A percentile compares a stretch with the other conserved stretches of the same genome.
Conservation (phyloP, 2,888 invertebrate species). For the Agrotis clavis region DNA sequence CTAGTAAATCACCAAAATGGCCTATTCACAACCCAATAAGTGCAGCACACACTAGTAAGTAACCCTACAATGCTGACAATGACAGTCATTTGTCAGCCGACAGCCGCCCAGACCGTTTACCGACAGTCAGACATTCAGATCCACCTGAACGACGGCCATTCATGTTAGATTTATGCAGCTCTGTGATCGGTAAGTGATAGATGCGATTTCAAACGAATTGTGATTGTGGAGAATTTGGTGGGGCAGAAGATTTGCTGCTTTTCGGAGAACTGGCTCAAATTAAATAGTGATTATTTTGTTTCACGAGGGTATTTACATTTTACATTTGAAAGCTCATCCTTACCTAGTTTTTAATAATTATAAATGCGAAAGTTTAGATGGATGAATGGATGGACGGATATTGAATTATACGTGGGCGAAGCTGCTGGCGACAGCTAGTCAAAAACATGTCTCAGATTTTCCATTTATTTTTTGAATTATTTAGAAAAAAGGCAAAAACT, state of each 20-base stretch:
- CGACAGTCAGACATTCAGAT: slow-evolving; percentile 61
- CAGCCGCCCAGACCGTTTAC: slow-evolving; percentile 66
- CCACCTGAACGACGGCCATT: slow-evolving; percentile 43
- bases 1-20: background rate
- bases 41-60: slow-evolving; percentile 32
- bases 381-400: too few species aligned
- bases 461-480: too few species aligned
- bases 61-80: slow-evolving; percentile 63
- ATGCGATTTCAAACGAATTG: slow-evolving; percentile 36
- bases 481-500: too few species aligned
- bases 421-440: too few species aligned
- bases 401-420: too few species aligned
- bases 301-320: too few species aligned
- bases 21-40: slow-evolving; percentile 2
- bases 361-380: too few species aligned
- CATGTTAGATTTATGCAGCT: slow-evolving; percentile 23
- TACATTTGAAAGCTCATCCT: too few species aligned
- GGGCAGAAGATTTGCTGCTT: background rate
- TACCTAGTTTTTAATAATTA: too few species aligned
- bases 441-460: too few species aligned
- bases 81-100: slow-evolving; percentile 67
- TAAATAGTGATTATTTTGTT: too few species aligned
- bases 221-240: background rate
- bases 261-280: too few species aligned
- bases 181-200: slow-evolving; percentile 38